These are phyloP conservation scores for Chironex yamaguchii DNA, from an alignment of 30 jellyfish, hydroid and myxozoan genomes.

Conservation along the genomic window DNA sequence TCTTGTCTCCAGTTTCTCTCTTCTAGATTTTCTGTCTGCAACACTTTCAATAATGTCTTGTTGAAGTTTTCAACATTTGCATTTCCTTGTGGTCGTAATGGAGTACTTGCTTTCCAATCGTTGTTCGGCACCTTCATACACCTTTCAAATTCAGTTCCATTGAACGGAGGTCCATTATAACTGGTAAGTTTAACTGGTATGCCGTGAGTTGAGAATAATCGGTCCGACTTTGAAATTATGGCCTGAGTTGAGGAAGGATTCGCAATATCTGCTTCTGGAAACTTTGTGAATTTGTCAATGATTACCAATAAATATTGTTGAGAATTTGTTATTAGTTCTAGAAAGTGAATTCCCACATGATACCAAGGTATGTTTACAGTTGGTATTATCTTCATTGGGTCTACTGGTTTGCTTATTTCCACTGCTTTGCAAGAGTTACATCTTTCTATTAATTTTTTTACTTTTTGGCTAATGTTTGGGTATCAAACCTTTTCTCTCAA, in stretches of 20 bases:
- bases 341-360: constrained; percentile 62
- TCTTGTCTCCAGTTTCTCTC: constrained; percentile 66
- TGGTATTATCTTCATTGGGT: constrained; percentile 59
- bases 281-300: constrained; percentile 45
- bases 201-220: constrained; percentile 71
- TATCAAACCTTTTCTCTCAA: constrained; percentile 66
- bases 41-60: constrained; percentile 30
- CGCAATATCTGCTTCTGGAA: constrained; percentile 72
- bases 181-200: constrained; percentile 34
- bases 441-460: constrained; percentile 3
- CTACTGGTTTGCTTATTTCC: constrained; percentile 19
- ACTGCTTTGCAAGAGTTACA: constrained; percentile 74
- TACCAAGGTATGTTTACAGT: constrained; percentile 57
- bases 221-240: constrained; percentile 26
- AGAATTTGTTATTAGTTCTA: constrained; percentile 67
- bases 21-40: constrained; percentile 29
- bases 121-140: neutral
- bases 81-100: neutral
- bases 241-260: constrained; percentile 66
- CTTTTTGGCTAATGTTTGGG: constrained; percentile 55
- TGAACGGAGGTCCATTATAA: constrained; percentile 70
- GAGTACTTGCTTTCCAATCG: too few species aligned
- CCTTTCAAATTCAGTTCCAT: neutral
- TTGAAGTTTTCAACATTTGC: constrained; percentile 49
- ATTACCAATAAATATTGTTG: constrained; percentile 49